A percentile compares a stretch with the other conserved stretches of the same genome.
phyloP scores from a whole-genome alignment of 2,113 vertebrate species.

The Anser cygnoides region DNA sequence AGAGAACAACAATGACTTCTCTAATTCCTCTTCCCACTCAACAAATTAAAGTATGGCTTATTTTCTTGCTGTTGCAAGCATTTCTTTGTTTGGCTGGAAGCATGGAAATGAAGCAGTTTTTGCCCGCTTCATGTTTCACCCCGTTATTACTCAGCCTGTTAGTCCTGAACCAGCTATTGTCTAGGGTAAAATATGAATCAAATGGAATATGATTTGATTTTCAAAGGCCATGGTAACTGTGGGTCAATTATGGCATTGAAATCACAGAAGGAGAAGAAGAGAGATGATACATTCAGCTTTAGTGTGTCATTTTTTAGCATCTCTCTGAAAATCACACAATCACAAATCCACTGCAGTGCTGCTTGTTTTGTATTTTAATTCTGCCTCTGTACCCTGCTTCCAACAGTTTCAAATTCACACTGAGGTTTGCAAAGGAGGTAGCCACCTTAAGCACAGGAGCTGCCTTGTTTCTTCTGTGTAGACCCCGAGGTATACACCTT shows the following conservation, averaged over 20 bases:
- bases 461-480: not conserved
- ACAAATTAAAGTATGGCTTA: slow-evolving; percentile 33
- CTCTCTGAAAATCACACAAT: not conserved
- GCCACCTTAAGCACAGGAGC: not conserved
- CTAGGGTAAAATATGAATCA: slow-evolving; percentile 6
- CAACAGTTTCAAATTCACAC: not conserved
- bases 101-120: not conserved
- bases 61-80: slow-evolving; percentile 55
- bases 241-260: slow-evolving; percentile 21
- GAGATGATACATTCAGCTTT: not conserved
- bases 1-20: slow-evolving; percentile 33
- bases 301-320: not conserved
- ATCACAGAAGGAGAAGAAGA: not conserved
- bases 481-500: not conserved
- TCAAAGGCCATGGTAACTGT: slow-evolving; percentile 7
- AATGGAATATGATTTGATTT: slow-evolving; percentile 31
- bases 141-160: not conserved
- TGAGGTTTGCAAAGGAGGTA: not conserved
- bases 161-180: slow-evolving; percentile 28
- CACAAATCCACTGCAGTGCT: not conserved
- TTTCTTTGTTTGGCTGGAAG: slow-evolving; percentile 44
- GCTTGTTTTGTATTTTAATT: not conserved
- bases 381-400: not conserved
- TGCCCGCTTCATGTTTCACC: slow-evolving; percentile 23
- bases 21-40: slow-evolving; percentile 51